These are phyloP conservation scores for Brassicogethes aeneus DNA, from an alignment of 2,888 invertebrate species.

Conservation along the genomic window DNA sequence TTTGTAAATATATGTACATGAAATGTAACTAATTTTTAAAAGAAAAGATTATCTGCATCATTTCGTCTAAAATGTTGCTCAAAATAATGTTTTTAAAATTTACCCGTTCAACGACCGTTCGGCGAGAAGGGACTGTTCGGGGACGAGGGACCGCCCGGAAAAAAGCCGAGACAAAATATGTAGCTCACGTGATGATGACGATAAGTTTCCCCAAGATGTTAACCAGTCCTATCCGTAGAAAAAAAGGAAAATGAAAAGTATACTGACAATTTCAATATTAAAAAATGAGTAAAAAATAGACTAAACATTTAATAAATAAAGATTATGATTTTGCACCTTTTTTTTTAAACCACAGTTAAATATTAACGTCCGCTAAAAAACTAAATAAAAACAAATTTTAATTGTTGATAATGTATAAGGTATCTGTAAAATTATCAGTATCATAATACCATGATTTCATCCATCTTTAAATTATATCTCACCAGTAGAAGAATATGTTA, in stretches of 20 bases:
- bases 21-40: no score
- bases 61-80: constrained; percentile 4
- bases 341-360: constrained; percentile 13
- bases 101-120: constrained; percentile 19
- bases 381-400: no score
- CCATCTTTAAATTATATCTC: no score
- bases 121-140: constrained; percentile 14
- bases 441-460: no score
- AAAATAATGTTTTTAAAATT: constrained; percentile 20
- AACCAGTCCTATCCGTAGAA: not conserved
- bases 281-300: no score
- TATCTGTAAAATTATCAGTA: no score
- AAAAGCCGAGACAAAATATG: not conserved
- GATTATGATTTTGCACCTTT: constrained; percentile 17
- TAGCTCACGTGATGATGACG: constrained; percentile 7
- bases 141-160: not conserved
- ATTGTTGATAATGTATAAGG: no score
- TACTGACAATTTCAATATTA: not conserved
- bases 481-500: no score
- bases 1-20: no score
- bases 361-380: no score
- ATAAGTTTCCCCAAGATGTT: not conserved
- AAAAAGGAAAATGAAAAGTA: not conserved
- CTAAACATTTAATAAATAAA: no score
- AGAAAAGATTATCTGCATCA: no score